Percentiles rank a stretch among this genome's conserved stretches.
Evolutionary conservation across 2,888 invertebrate species (phyloP).

Genomic region (Cheilosia grossa): DNA sequence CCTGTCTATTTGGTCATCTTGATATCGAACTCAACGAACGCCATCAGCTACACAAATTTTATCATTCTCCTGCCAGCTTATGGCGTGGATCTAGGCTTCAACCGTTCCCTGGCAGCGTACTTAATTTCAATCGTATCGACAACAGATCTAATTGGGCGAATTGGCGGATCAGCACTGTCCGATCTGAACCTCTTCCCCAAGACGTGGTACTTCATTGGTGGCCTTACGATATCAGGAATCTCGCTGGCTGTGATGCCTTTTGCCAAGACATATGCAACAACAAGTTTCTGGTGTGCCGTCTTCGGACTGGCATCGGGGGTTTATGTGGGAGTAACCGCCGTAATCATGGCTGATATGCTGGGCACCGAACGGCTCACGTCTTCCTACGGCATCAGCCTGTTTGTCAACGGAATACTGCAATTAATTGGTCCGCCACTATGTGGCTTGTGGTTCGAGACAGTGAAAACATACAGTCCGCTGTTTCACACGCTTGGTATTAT

Average conservation of each 20-base stretch:
- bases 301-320: conserved; percentile 93
- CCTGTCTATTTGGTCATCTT: conserved; percentile 92
- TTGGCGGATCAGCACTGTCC: conserved; percentile 93
- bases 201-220: conserved; percentile 92
- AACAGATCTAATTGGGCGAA: conserved; percentile 91
- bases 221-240: conserved; percentile 90
- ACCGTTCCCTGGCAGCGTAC: conserved; percentile 88
- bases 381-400: conserved; percentile 93
- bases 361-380: conserved; percentile 93
- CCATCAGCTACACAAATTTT: conserved; percentile 94
- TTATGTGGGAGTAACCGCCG: conserved; percentile 93
- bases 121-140: conserved; percentile 91
- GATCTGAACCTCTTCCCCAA: conserved; percentile 91
- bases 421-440: conserved; percentile 93
- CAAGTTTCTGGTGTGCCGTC: conserved; percentile 88
- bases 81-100: conserved; percentile 88
- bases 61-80: conserved; percentile 92
- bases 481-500: conserved; percentile 90
- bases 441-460: conserved; percentile 87
- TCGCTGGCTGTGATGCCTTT: conserved; percentile 89
- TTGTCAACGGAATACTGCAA: conserved; percentile 92
- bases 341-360: conserved; percentile 94
- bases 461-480: conserved; percentile 88
- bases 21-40: conserved; percentile 93
- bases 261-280: conserved; percentile 86